phyloP scores from a whole-genome alignment of 2,113 vertebrate genomes.

The Steatornis caripensis region DNA sequence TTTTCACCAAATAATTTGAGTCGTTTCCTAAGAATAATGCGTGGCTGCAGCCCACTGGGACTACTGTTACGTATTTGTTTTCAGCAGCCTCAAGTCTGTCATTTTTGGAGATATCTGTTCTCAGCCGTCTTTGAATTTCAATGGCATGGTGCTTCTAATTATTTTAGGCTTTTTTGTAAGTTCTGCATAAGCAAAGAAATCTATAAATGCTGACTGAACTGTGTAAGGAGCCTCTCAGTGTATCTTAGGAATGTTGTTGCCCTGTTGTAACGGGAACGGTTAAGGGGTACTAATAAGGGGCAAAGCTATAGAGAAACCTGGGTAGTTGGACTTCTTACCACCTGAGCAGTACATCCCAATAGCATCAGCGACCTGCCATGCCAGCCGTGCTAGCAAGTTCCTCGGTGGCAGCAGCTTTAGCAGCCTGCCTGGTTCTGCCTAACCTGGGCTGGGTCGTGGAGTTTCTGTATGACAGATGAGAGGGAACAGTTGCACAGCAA shows the following conservation, averaged over 20 bases:
- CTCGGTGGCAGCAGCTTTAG: not conserved
- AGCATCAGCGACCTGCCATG: not conserved
- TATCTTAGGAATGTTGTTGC: not conserved
- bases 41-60: not conserved
- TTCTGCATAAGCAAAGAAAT: not conserved
- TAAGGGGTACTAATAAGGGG: not conserved
- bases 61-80: not conserved
- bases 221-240: not conserved
- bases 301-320: not conserved
- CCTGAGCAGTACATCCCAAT: not conserved
- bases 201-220: not conserved
- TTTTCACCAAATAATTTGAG: conserved; percentile 25
- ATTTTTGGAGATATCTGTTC: not conserved
- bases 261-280: not conserved
- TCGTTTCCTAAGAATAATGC: conserved; percentile 13
- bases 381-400: not conserved
- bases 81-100: not conserved
- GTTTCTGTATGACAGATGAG: not conserved
- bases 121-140: not conserved
- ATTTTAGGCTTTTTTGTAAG: not conserved
- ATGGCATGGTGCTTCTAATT: not conserved
- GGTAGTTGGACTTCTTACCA: not conserved
- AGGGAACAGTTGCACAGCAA: not conserved
- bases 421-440: not conserved
- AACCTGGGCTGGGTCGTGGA: accelerated